Conservation (phyloP, 2,888 invertebrate species). For the Melinaea marsaeus region DNA sequence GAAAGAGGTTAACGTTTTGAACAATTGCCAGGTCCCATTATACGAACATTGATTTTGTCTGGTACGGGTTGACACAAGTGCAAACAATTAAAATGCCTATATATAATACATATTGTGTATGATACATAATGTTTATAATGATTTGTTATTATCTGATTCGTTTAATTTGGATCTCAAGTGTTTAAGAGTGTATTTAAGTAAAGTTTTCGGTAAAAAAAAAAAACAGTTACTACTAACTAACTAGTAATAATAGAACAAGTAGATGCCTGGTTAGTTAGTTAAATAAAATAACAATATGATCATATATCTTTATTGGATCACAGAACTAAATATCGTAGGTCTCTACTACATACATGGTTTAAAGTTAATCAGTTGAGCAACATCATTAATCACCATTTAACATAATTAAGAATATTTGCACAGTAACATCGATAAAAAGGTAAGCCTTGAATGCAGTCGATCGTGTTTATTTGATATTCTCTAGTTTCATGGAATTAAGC, state of each 20-base stretch:
- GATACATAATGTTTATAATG: neutral
- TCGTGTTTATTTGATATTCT: no score
- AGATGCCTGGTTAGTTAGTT: no score
- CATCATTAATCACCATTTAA: slow-evolving; percentile 55
- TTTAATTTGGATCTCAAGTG: no score
- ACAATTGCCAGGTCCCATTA: slow-evolving; percentile 20
- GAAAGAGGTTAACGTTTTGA: slow-evolving; percentile 15
- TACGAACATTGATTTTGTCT: slow-evolving; percentile 20
- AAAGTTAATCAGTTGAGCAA: slow-evolving; percentile 72
- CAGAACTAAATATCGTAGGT: slow-evolving; percentile 66
- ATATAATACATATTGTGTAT: neutral
- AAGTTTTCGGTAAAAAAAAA: no score
- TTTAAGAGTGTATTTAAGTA: no score
- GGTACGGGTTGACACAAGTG: neutral
- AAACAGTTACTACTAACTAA: no score
- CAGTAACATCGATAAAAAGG: neutral
- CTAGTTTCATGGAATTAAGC: no score
- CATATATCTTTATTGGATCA: slow-evolving; percentile 65
- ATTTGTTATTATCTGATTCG: no score
- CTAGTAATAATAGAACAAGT: no score
- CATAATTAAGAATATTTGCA: slow-evolving; percentile 10
- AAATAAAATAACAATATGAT: slow-evolving; percentile 39
- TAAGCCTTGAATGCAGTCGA: neutral
- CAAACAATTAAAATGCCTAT: neutral
- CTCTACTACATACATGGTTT: slow-evolving; percentile 65